These are phyloP conservation scores for Patella caerulea DNA, from an alignment of 2,888 invertebrate species.

Conservation along the genomic window DNA sequence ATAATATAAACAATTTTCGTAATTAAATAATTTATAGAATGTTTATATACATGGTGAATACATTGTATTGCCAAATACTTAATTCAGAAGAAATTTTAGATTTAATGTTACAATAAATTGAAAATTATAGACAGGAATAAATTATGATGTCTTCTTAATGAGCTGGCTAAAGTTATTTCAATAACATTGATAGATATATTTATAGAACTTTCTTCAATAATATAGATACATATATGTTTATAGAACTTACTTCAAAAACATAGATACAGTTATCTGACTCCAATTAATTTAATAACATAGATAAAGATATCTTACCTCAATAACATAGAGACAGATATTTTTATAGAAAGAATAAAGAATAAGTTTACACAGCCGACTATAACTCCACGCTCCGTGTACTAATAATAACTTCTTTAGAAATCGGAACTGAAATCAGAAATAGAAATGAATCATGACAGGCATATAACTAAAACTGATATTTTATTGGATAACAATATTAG, in stretches of 20 bases:
- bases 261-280: constrained; percentile 72
- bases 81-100: too few relatives aligned
- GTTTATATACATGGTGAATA: too few relatives aligned
- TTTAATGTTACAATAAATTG: too few relatives aligned
- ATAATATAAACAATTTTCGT: constrained; percentile 35
- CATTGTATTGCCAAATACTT: too few relatives aligned
- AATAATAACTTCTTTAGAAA: constrained; percentile 90
- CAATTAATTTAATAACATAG: constrained; percentile 70
- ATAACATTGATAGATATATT: too few relatives aligned
- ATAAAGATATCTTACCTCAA: constrained; percentile 77
- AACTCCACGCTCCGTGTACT: constrained; percentile 99
- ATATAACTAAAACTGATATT: too few relatives aligned
- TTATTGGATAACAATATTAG: neutral
- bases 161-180: too few relatives aligned
- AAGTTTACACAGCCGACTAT: constrained; percentile 95
- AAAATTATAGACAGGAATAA: too few relatives aligned
- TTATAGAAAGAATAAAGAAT: constrained; percentile 99
- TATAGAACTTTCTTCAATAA: too few relatives aligned
- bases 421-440: constrained; percentile 81
- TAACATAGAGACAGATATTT: constrained; percentile 99
- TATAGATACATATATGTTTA: constrained; percentile 78
- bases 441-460: too few relatives aligned
- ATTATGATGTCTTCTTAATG: too few relatives aligned
- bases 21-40: too few relatives aligned
- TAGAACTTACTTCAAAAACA: constrained; percentile 95